Conservation (phyloP, 2,888 invertebrate genomes). For the Tenthredo mesomela region DNA sequence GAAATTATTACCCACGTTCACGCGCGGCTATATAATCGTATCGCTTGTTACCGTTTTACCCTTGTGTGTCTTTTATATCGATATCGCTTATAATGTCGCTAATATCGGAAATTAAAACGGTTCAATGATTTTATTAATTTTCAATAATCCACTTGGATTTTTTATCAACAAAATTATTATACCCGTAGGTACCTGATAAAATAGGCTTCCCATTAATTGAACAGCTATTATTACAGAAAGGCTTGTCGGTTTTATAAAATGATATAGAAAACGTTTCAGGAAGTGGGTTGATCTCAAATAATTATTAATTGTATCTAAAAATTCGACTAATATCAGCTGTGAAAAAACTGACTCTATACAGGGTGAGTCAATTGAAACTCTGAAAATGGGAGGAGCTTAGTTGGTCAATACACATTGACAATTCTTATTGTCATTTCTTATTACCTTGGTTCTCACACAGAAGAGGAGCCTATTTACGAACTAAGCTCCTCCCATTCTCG, state of each 20-base stretch:
- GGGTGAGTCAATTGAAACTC: no score
- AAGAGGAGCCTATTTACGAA: no score
- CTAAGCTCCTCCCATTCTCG: no score
- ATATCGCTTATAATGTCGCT: neutral
- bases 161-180: neutral
- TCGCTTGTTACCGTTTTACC: neutral
- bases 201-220: neutral
- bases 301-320: no score
- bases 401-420: no score
- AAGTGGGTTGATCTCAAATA: no score
- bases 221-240: neutral
- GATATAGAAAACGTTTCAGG: no score
- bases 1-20: constrained; percentile 31
- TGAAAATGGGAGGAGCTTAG: no score
- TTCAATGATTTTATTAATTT: constrained; percentile 33
- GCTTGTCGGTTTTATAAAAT: neutral
- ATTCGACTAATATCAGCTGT: no score
- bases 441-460: no score
- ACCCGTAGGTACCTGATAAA: neutral
- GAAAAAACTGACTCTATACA: no score
- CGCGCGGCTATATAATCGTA: constrained; percentile 9
- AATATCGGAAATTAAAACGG: constrained; percentile 30
- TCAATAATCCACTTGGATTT: neutral
- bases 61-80: neutral
- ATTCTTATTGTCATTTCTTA: no score